Conservation (phyloP, 2,113 vertebrate species). For the Oreocharis arfaki region DNA sequence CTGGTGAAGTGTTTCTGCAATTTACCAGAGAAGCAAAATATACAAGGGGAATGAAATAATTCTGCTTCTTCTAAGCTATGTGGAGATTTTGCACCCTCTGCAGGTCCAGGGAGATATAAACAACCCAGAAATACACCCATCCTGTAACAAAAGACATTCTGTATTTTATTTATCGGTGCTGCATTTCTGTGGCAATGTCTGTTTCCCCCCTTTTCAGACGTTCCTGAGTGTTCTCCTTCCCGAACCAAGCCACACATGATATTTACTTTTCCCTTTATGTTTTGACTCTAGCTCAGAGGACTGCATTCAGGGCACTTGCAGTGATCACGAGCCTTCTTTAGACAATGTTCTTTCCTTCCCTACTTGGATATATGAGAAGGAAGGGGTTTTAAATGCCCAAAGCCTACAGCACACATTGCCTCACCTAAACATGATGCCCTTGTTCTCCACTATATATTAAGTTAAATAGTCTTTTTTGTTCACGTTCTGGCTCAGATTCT, state of each 20-base stretch:
- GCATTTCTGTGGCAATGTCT: not conserved
- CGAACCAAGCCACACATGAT: not conserved
- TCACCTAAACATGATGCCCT: not conserved
- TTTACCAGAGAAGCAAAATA: not conserved
- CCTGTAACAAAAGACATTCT: not conserved
- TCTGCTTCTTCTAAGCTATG: not conserved
- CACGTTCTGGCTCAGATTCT: not conserved
- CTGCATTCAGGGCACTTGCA: not conserved
- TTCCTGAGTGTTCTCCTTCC: not conserved
- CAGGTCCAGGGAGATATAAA: not conserved
- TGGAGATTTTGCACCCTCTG: slow-evolving; percentile 27
- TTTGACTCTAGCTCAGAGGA: not conserved
- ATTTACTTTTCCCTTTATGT: not conserved
- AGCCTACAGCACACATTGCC: not conserved
- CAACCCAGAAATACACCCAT: not conserved
- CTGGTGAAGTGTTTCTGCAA: not conserved
- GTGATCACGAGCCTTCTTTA: not conserved
- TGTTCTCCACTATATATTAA: not conserved
- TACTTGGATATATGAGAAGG: not conserved
- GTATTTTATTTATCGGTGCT: not conserved
- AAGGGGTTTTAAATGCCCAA: not conserved
- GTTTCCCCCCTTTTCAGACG: not conserved
- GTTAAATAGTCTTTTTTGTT: not conserved
- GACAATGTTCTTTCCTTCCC: not conserved
- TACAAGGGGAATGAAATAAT: not conserved